Evolutionary conservation across 2,797 vertebrate species (phyloP).

Genomic region (Anabas testudineus): DNA sequence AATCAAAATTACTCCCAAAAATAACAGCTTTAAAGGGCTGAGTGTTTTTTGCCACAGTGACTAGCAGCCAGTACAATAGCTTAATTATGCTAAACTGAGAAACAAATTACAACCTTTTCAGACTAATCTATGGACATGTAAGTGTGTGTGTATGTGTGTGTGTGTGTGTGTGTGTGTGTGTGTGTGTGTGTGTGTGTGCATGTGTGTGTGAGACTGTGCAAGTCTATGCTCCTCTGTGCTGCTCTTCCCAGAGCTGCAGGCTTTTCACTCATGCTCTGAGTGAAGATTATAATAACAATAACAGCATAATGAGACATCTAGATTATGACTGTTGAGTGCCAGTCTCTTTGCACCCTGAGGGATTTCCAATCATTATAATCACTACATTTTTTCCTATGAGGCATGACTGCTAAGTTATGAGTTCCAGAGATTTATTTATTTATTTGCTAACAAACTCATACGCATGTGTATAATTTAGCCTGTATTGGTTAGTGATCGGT

Average conservation of each 20-base stretch:
- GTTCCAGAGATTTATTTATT: not conserved
- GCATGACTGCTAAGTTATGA: not conserved
- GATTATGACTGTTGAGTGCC: conserved; percentile 25
- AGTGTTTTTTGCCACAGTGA: conserved; percentile 32
- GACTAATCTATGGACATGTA: conserved; percentile 33
- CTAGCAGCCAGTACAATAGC: conserved; percentile 34
- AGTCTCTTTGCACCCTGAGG: conserved; percentile 19
- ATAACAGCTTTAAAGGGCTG: conserved; percentile 9
- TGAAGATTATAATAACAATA: conserved; percentile 53
- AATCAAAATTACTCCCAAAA: conserved; percentile 40
- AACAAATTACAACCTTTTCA: conserved; percentile 51
- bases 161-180: conserved; percentile 18
- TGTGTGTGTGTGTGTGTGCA: conserved; percentile 18
- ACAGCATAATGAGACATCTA: conserved; percentile 52
- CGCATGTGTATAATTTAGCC: not conserved
- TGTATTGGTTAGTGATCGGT: not conserved
- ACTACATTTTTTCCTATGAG: not conserved
- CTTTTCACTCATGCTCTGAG: conserved; percentile 38
- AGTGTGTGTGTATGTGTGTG: conserved; percentile 20
- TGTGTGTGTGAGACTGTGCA: conserved; percentile 27
- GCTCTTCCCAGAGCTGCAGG: conserved; percentile 31
- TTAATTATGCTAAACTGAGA: conserved; percentile 50
- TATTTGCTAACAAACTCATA: not conserved
- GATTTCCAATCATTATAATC: conserved; percentile 26
- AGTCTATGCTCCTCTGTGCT: conserved; percentile 22